These are phyloP conservation scores for Chaetodon trifasciatus DNA, from an alignment of 2,797 vertebrate genomes.

Conservation along the genomic window DNA sequence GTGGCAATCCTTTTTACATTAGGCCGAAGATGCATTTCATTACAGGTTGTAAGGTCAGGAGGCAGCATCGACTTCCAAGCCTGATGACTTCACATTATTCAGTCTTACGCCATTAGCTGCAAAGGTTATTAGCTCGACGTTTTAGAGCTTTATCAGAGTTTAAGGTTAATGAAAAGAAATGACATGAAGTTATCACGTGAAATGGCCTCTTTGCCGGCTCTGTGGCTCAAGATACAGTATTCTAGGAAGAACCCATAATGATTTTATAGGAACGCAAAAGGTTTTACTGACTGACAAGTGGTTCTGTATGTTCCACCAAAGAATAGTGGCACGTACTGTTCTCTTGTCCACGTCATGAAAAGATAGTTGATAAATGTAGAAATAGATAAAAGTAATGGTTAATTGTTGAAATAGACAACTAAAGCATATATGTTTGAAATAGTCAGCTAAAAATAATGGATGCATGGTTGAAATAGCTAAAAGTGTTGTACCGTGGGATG, in stretches of 20 bases:
- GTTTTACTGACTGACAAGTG: constrained; percentile 31
- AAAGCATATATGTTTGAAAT: not conserved
- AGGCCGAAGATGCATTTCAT: constrained; percentile 59
- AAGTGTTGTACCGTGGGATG: not conserved
- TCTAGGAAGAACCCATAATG: constrained; percentile 23
- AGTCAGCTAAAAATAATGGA: not conserved
- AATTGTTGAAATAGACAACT: not conserved
- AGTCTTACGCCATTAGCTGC: constrained; percentile 61
- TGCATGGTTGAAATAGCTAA: not conserved
- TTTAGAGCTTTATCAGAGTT: constrained; percentile 60
- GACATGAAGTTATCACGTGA: constrained; percentile 41
- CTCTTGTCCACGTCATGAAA: constrained; percentile 3
- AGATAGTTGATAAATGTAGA: not conserved
- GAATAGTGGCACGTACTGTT: not conserved
- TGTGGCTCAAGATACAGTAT: constrained; percentile 29
- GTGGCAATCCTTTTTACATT: constrained; percentile 39
- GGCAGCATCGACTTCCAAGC: constrained; percentile 42
- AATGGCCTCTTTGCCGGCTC: constrained; percentile 34
- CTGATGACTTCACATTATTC: constrained; percentile 65
- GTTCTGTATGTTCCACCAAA: not conserved
- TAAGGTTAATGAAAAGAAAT: constrained; percentile 64
- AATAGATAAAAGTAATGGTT: not conserved
- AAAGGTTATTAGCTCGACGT: constrained; percentile 62
- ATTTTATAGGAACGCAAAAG: constrained; percentile 40
- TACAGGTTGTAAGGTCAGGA: constrained; percentile 58